phyloP scores from a whole-genome alignment of 2,797 vertebrate species.

The Coluber constrictor region DNA sequence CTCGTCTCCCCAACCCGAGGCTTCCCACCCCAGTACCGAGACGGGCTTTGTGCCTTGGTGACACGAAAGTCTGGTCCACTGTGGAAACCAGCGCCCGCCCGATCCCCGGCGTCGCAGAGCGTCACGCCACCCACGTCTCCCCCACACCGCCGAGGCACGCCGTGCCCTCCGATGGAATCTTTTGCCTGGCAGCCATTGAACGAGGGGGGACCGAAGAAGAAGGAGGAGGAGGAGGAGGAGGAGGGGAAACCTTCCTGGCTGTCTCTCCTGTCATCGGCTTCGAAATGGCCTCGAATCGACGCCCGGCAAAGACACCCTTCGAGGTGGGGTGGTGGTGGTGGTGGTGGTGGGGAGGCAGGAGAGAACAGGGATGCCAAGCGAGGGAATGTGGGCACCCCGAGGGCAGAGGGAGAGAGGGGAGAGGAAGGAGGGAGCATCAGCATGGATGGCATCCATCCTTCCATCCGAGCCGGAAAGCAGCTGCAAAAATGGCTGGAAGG shows the following conservation, averaged over 20 bases:
- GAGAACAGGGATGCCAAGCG: neutral
- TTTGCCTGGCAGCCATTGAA: constrained; percentile 32
- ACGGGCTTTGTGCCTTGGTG: accelerated
- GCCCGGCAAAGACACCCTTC: neutral
- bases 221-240: constrained; percentile 3
- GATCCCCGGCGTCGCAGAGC: neutral
- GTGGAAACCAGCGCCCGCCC: neutral
- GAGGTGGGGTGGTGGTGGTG: neutral
- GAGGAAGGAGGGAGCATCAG: neutral
- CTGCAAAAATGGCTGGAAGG: neutral
- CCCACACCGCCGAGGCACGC: neutral
- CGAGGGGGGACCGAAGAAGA: neutral
- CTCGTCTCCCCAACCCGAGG: constrained; percentile 34
- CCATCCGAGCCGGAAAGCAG: constrained; percentile 11
- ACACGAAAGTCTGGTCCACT: neutral
- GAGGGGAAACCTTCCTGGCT: neutral
- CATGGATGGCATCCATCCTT: neutral
- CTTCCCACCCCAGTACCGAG: constrained; percentile 15
- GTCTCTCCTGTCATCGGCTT: neutral
- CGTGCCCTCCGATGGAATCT: neutral
- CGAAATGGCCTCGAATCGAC: neutral
- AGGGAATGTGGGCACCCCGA: neutral
- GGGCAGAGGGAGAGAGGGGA: neutral
- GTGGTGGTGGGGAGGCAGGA: neutral
- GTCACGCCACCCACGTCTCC: neutral